A percentile compares a stretch with the other conserved stretches of the same genome.
Conservation (phyloP, 2,888 invertebrate genomes). For the Rhamphomyia laevipes region DNA sequence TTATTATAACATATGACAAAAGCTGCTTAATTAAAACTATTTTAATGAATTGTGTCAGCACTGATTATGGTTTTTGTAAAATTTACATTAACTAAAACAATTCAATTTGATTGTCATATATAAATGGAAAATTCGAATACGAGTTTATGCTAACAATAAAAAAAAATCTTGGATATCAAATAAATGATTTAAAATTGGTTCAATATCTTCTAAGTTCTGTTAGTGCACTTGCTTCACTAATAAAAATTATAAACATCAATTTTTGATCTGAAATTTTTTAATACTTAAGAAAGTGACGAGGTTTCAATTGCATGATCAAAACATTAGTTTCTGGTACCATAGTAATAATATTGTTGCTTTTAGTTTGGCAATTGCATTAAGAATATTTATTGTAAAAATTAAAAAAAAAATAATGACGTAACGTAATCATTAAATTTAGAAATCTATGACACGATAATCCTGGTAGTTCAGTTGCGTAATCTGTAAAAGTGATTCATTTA, state of each 20-base stretch:
- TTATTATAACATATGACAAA: slow-evolving; percentile 67
- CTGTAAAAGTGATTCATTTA: slow-evolving; percentile 30
- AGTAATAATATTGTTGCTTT: slow-evolving; percentile 37
- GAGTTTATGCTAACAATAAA: slow-evolving; percentile 66
- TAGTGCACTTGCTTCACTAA: slow-evolving; percentile 19
- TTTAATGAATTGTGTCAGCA: too few species aligned
- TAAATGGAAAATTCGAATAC: too few species aligned
- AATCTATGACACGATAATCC: slow-evolving; percentile 31
- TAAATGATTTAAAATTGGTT: slow-evolving; percentile 62
- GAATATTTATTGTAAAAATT: slow-evolving; percentile 36
- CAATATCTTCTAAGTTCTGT: slow-evolving; percentile 61
- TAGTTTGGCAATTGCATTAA: slow-evolving; percentile 34
- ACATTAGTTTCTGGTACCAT: slow-evolving; percentile 37
- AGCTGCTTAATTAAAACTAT: too few species aligned
- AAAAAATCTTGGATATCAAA: slow-evolving; percentile 59
- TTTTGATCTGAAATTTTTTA: neutral
- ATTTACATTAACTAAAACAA: too few species aligned
- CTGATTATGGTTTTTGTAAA: too few species aligned
- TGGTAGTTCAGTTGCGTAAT: slow-evolving; percentile 28
- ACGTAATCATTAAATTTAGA: slow-evolving; percentile 32
- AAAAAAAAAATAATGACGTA: slow-evolving; percentile 35
- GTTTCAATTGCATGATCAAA: slow-evolving; percentile 32
- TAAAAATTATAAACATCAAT: neutral
- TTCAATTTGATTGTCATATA: too few species aligned
- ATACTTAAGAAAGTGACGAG: slow-evolving; percentile 29